Conservation (phyloP, 2,113 vertebrate species). For the Aythya baeri region DNA sequence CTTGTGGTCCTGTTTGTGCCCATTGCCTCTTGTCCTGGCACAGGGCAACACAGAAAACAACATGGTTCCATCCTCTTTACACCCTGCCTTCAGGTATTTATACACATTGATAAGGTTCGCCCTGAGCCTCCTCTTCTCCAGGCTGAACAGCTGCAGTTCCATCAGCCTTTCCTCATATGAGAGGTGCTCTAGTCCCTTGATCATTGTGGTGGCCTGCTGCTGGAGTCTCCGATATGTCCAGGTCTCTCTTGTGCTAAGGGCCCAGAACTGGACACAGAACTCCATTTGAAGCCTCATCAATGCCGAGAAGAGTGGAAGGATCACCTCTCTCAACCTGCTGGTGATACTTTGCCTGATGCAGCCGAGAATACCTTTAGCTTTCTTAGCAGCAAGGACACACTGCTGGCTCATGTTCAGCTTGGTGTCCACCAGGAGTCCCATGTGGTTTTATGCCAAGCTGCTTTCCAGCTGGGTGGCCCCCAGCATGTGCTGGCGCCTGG, state of each 20-base stretch:
- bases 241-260: background rate
- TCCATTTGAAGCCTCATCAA: background rate
- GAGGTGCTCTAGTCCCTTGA: background rate
- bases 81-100: background rate
- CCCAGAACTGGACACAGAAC: background rate
- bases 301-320: background rate
- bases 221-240: background rate
- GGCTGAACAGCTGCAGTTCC: background rate
- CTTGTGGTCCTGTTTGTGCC: background rate
- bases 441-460: background rate
- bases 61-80: background rate
- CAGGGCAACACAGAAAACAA: background rate
- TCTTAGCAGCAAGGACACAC: background rate
- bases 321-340: background rate
- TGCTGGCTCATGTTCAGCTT: background rate
- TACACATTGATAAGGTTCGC: background rate
- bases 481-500: background rate
- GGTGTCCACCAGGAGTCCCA: background rate
- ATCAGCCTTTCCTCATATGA: background rate
- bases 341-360: background rate
- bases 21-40: background rate
- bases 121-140: background rate
- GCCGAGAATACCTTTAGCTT: background rate
- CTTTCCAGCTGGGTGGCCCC: background rate
- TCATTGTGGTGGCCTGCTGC: background rate